Base-by-base conservation (phyloP, 2,113 vertebrate species). In the Ochotona princeps region DNA sequence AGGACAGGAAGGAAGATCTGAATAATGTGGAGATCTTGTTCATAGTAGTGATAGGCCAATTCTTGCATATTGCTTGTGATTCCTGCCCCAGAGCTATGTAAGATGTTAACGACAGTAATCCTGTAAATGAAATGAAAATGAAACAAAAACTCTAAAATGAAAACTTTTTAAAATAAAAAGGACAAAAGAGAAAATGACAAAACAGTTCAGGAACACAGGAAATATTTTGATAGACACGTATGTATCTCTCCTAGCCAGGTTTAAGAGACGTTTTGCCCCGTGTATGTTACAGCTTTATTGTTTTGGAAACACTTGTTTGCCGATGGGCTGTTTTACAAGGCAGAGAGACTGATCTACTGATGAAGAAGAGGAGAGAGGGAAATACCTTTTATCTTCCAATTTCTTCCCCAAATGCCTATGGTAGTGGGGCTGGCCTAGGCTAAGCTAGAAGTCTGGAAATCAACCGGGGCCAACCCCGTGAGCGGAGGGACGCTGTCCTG, bases 81-180 rank as follows among this genome's bases (percentile, higher is more conserved):
- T 86, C 89, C 72, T 49, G 38, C 23, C 61, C 47, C 57, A 32
- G 12, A n/a, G 3, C 66, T 32, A 79, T 49, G 18, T 25, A 49
- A 82, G 47, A 30, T 60, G 14, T 60, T 82, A 85, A 65, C 60
- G 81, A 32, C 7, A 70, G 21, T 63, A 72, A 70, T 66, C 51
- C 32, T 75, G 44, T 78, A 89, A 66, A 44, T 65, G 35, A n/a
- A n/a, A n/a, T n/a, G n/a, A n/a, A n/a, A n/a, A n/a, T n/a, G n/a
- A n/a, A n/a, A n/a, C 57, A 69, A 26, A 91, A 63, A 5, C 72
- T 66, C 49, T 67, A 44, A 85, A 93, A 30, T 67, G 51, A 79
- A 92, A 86, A 15, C 1, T 49, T 76, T 95, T 87, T 9, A 20
- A 66, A 93, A 83, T 83, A 14, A 83, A 93, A 86, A 81, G 57